Conservation (phyloP, 2,113 vertebrate genomes). For the Ciconia maguari region DNA sequence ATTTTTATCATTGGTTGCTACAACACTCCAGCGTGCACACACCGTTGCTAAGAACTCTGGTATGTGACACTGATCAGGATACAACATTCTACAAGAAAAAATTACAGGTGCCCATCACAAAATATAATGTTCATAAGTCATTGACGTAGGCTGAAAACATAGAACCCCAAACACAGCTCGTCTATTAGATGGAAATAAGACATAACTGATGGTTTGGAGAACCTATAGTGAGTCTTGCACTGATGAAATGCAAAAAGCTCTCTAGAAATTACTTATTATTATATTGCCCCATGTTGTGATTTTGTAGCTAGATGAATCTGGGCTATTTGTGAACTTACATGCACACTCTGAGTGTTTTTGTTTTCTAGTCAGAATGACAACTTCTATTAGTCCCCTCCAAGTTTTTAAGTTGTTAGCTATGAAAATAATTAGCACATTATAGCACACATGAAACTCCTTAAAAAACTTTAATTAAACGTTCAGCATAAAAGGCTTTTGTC, state of each 20-base stretch:
- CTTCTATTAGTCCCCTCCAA: not conserved
- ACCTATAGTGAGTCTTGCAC: not conserved
- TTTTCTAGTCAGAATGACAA: not conserved
- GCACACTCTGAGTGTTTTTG: not conserved
- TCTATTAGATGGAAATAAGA: not conserved
- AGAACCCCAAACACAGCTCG: not conserved
- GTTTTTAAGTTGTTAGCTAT: constrained; percentile 16
- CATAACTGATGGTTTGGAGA: not conserved
- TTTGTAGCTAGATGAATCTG: not conserved
- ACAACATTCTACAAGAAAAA: not conserved
- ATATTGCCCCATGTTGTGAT: not conserved
- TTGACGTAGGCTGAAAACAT: not conserved
- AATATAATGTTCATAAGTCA: not conserved
- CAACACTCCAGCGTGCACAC: not conserved
- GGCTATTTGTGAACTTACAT: not conserved
- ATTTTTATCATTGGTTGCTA: not conserved
- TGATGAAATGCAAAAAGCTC: not conserved
- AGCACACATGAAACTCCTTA: constrained; percentile 21
- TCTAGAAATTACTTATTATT: not conserved
- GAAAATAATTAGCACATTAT: constrained; percentile 19
- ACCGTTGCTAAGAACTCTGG: not conserved
- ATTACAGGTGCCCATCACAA: not conserved
- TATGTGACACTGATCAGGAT: not conserved
- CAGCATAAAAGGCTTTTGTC: constrained; percentile 8
- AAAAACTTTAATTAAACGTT: constrained; percentile 20